phyloP scores from a whole-genome alignment of 2,797 vertebrate genomes.

The Diplodus puntazzo region DNA sequence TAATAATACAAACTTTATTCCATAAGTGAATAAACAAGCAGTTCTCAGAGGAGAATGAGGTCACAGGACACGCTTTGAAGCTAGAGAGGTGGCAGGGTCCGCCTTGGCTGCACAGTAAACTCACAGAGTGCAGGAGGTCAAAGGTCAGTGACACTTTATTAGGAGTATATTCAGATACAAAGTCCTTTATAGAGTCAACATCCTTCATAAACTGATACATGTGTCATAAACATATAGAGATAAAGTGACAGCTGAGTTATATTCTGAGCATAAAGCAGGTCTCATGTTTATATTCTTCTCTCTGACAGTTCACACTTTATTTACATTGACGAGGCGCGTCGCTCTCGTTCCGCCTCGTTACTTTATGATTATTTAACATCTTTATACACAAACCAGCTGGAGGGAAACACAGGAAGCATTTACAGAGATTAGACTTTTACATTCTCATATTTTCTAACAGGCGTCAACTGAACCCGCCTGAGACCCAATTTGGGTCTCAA shows the following conservation, averaged over 20 bases:
- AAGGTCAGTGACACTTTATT: constrained; percentile 66
- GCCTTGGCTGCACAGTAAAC: too few species aligned
- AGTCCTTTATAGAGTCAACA: constrained; percentile 56
- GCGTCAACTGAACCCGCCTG: not conserved
- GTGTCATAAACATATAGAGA: constrained; percentile 73
- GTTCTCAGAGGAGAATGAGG: too few species aligned
- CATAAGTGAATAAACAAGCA: too few species aligned
- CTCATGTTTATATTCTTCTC: constrained; percentile 61
- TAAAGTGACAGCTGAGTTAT: constrained; percentile 82
- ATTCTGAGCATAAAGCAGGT: constrained; percentile 73
- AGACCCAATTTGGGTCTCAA: constrained; percentile 16
- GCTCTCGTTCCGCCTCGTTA: not conserved
- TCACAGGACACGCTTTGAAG: too few species aligned
- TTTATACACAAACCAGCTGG: constrained; percentile 29
- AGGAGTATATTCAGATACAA: constrained; percentile 52
- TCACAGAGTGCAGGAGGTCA: not conserved
- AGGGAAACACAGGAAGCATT: not conserved
- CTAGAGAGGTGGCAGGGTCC: too few species aligned
- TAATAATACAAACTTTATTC: too few species aligned
- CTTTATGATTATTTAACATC: constrained; percentile 22
- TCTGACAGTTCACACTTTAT: constrained; percentile 45
- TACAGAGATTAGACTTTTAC: constrained; percentile 9
- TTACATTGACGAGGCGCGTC: constrained; percentile 49
- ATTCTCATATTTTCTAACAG: constrained; percentile 8
- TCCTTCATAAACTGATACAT: constrained; percentile 77